phyloP scores from a whole-genome alignment of 2,888 invertebrate species.

The Tyria jacobaeae region DNA sequence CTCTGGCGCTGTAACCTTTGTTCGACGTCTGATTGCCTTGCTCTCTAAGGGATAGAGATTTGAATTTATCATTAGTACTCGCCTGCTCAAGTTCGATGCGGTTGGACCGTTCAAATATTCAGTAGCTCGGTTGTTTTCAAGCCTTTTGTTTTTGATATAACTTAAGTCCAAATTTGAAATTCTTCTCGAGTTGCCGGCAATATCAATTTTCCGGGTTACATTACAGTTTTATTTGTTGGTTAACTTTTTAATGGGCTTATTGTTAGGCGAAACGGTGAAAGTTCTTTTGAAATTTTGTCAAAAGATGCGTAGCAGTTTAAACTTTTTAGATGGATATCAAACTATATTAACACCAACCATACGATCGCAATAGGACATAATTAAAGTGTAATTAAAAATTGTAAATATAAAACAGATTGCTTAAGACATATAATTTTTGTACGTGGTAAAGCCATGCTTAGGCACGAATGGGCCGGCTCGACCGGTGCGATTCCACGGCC shows the following conservation, averaged over 20 bases:
- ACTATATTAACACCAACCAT: background rate
- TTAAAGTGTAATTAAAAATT: background rate
- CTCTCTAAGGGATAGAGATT: slow-evolving; percentile 75
- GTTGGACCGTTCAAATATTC: slow-evolving; percentile 75
- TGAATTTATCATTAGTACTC: slow-evolving; percentile 82
- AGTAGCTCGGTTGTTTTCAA: slow-evolving; percentile 63
- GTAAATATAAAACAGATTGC: background rate
- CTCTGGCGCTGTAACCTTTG: slow-evolving; percentile 70
- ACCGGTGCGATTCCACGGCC: too few relatives aligned
- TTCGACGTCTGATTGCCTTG: slow-evolving; percentile 80
- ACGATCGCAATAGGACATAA: background rate
- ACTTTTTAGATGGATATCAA: slow-evolving; percentile 1
- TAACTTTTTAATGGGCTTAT: slow-evolving; percentile 35
- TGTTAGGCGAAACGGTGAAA: slow-evolving; percentile 22
- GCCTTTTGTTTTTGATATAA: slow-evolving; percentile 62
- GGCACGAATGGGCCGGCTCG: too few relatives aligned
- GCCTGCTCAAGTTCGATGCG: slow-evolving; percentile 63
- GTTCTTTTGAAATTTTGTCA: slow-evolving; percentile 14
- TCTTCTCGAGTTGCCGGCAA: slow-evolving; percentile 34
- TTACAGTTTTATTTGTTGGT: slow-evolving; percentile 32
- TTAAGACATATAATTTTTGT: too few relatives aligned
- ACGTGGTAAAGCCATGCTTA: too few relatives aligned
- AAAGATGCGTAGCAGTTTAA: slow-evolving; percentile 5
- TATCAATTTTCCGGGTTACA: slow-evolving; percentile 38
- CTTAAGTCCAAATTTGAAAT: slow-evolving; percentile 47